These are phyloP conservation scores for Meriones psammophilus DNA, from an alignment of 2,797 vertebrate genomes.

Conservation along the genomic window DNA sequence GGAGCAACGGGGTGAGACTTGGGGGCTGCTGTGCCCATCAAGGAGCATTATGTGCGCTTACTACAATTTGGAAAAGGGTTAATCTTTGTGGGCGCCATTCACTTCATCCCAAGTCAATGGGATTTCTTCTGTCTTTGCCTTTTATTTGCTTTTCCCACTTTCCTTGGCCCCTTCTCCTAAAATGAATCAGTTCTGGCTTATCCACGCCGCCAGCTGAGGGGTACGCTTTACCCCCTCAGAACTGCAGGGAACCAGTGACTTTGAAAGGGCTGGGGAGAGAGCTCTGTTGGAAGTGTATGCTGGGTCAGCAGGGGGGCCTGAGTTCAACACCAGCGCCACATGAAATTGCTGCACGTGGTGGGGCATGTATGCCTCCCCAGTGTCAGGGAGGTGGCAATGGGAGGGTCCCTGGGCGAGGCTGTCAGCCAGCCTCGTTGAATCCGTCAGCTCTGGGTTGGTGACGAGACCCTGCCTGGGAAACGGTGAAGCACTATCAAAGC, in stretches of 20 bases:
- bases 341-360: not conserved
- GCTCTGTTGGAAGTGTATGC: not conserved
- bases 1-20: not conserved
- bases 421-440: not conserved
- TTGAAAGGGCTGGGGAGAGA: not conserved
- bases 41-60: slow-evolving; percentile 19
- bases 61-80: slow-evolving; percentile 44
- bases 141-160: not conserved
- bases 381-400: not conserved
- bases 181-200: slow-evolving; percentile 13
- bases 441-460: not conserved
- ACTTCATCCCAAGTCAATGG: not conserved
- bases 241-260: not conserved
- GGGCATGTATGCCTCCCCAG: no score
- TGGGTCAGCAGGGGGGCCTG: rapidly evolving
- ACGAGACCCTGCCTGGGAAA: no score
- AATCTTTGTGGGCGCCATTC: slow-evolving; percentile 1
- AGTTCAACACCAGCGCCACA: not conserved
- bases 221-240: not conserved
- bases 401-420: no score
- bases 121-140: slow-evolving; percentile 43
- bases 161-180: not conserved
- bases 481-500: not conserved
- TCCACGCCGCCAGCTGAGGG: not conserved
- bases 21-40: slow-evolving; percentile 9